These are phyloP conservation scores for Chaenocephalus aceratus DNA, from an alignment of 2,113 vertebrate species.

Conservation along the genomic window DNA sequence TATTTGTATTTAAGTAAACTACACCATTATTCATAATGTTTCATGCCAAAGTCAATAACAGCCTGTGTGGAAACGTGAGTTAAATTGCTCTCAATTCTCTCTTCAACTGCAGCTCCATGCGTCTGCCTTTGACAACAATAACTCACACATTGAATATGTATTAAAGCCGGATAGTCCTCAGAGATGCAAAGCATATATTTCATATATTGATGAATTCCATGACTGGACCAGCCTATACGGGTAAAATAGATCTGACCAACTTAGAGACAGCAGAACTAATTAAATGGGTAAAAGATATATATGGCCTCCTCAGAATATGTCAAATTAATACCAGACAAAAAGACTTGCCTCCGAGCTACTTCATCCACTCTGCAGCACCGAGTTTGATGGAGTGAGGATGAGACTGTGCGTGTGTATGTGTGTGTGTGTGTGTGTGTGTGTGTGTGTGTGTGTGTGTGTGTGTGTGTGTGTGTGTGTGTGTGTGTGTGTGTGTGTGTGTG, in stretches of 20 bases:
- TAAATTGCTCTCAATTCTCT: constrained; percentile 59
- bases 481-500: neutral
- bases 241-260: constrained; percentile 72
- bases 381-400: constrained; percentile 20
- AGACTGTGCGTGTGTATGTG: constrained; percentile 9
- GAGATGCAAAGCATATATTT: constrained; percentile 63
- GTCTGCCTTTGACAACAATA: constrained; percentile 69
- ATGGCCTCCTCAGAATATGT: constrained; percentile 67
- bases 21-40: constrained; percentile 63
- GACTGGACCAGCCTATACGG: constrained; percentile 53
- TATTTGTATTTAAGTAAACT: constrained; percentile 67
- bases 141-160: constrained; percentile 66
- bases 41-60: constrained; percentile 60
- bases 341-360: constrained; percentile 66
- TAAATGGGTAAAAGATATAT: constrained; percentile 80
- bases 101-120: constrained; percentile 41
- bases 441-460: neutral
- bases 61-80: constrained; percentile 38
- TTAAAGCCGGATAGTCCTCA: constrained; percentile 57
- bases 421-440: neutral
- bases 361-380: constrained; percentile 50
- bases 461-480: neutral
- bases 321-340: constrained; percentile 77
- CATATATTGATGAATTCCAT: constrained; percentile 51
- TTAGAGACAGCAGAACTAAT: constrained; percentile 76